Base-by-base conservation (phyloP, 1,140 invertebrate species). In the Oppia nitens region DNA sequence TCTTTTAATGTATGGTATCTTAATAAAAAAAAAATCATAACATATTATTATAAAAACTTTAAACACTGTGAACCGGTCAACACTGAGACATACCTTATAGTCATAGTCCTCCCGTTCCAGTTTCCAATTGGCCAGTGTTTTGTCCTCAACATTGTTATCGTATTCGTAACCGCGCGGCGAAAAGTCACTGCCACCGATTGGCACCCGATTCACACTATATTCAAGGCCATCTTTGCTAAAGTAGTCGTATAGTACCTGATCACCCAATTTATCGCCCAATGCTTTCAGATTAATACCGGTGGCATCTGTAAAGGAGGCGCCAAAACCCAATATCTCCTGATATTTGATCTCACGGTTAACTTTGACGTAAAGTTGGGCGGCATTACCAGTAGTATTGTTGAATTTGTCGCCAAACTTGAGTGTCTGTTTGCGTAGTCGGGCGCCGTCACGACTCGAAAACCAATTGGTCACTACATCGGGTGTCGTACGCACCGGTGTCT, bases 171-270 rank as follows among this genome's bases (percentile, higher is more conserved):
- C 64, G 45, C 74, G 75, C 1, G 73, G 78, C 0, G 83, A 86
- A 68, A 88, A 91, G 71, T 94, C 88, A 64, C 78, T 79, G 24
- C 85, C 85, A 21, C 79, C 87, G 48, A 93, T 89, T 0, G 87
- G 83, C 1, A 85, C 76, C 47, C 86, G 70, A 20, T 81, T 79
- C 54, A 88, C 66, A 57, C 77, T 84, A 68, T 90, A 92, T 61
- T 82, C 81, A 59, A 86, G 71, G 3, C 63, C 71, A 48, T 56
- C 29, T 2, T 61, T n/a, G 6, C 55, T 25, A 24, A 48, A 60
- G 40, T 60, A 60, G 49, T 60, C 55, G 11, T 28, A 23, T n/a
- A 60, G 59, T 21, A 60, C 24, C 20, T 32, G 27, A 1, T 14
- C 23, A 14, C 28, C 27, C 23, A 60, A n/a, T 29, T 47, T 27